phyloP scores from a whole-genome alignment of 2,113 vertebrate species.

The Cyanocitta stelleri region DNA sequence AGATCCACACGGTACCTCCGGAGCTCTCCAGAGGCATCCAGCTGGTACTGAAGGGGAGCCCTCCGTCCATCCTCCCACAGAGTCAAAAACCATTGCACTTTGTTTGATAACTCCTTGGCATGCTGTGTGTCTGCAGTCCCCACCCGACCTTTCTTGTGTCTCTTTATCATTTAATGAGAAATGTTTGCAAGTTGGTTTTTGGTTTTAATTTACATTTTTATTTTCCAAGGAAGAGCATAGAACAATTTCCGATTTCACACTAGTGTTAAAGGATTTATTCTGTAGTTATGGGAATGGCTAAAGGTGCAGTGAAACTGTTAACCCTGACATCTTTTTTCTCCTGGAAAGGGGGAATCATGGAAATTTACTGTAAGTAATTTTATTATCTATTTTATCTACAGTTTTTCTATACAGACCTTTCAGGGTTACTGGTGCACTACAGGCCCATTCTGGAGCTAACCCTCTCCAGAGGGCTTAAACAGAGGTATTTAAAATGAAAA shows the following conservation, averaged over 20 bases:
- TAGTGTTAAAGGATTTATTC: constrained; percentile 55
- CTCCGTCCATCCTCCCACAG: constrained; percentile 8
- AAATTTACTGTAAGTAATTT: constrained; percentile 2
- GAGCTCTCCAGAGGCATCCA: neutral
- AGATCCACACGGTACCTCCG: neutral
- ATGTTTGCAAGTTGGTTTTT: constrained; percentile 24
- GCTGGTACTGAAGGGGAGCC: constrained; percentile 10
- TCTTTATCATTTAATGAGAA: constrained; percentile 48
- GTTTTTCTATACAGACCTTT: neutral
- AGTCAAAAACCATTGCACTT: constrained; percentile 58
- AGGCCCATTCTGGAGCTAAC: neutral
- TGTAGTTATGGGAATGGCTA: constrained; percentile 23
- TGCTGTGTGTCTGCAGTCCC: constrained; percentile 30
- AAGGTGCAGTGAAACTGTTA: constrained; percentile 36
- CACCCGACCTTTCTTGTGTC: neutral
- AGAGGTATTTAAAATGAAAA: neutral
- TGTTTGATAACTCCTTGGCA: constrained; percentile 30
- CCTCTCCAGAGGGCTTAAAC: neutral
- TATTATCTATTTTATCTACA: constrained; percentile 23
- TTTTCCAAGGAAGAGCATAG: constrained; percentile 64
- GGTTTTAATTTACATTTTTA: neutral
- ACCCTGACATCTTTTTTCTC: constrained; percentile 5
- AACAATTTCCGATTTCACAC: constrained; percentile 46
- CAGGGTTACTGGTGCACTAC: neutral
- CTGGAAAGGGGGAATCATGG: neutral